These are phyloP conservation scores for Onychomys arenicola DNA, from an alignment of 2,797 vertebrate genomes.

Conservation along the genomic window DNA sequence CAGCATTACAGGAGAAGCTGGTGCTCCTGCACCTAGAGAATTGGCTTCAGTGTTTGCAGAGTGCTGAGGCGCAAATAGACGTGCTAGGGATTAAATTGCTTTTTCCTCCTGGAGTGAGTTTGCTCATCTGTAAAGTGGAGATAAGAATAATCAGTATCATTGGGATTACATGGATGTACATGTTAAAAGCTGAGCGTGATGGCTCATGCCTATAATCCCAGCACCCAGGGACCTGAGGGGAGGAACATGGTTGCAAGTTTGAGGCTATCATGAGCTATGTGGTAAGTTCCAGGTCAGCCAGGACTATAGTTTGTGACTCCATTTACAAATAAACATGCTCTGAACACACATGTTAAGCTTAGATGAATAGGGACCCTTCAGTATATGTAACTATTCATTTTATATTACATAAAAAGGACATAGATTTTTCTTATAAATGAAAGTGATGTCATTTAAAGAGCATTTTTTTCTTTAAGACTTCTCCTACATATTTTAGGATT, in stretches of 20 bases:
- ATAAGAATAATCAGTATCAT: not conserved
- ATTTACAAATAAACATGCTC: not conserved
- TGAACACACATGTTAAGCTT: not conserved
- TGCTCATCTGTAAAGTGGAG: slow-evolving; percentile 26
- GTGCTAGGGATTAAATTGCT: slow-evolving; percentile 3
- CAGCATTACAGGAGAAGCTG: not conserved
- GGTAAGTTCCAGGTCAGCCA: not conserved
- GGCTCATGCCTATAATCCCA: not conserved
- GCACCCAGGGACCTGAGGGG: not conserved
- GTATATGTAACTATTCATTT: not conserved
- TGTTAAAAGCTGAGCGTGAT: not conserved
- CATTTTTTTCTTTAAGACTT: not conserved
- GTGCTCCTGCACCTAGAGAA: not conserved
- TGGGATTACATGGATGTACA: not conserved
- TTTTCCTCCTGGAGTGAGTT: slow-evolving; percentile 10
- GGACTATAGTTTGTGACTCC: not conserved
- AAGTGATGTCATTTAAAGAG: not conserved
- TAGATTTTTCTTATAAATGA: not conserved
- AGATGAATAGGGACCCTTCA: not conserved
- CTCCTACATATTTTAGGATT: not conserved
- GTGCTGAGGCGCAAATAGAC: not conserved
- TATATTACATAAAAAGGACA: not conserved
- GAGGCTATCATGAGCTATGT: not conserved
- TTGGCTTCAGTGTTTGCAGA: not conserved
- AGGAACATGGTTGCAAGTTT: not conserved